Evolutionary conservation across 2,113 vertebrate species (phyloP), one percentile per base, ranked within the genome.

Genomic region (Equus quagga): DNA sequence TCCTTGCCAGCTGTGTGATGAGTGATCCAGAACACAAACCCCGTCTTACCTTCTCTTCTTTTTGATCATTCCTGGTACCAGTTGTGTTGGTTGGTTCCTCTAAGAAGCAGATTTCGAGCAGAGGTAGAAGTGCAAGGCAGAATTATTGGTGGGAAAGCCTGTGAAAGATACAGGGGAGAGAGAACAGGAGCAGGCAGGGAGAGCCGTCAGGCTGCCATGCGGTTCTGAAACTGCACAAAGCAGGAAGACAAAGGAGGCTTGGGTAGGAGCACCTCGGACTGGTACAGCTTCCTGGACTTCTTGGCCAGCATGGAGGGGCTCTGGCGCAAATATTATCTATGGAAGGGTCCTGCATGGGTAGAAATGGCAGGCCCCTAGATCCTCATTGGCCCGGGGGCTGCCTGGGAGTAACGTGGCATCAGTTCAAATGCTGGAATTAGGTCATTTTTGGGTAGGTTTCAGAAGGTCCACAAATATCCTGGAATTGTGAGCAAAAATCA

Each of bases 281-380:
- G 28, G 23, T 13, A 56, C 11, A 23, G 72, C 15, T 3, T 23
- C 51, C 14, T 4, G 58, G 58, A 49, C 6, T 21, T 36, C 67
- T 23, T 41, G 33, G 56, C 18, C 8, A 0, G 17, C 0, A 1
- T 7, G 8, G 67, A 7, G 36, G 28, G 58, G 36, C 15, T 3
- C 28, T 26, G 19, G 58, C 13, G 28, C n/a, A 65, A 90, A 54
- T 54, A 54, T 23, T 54, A 21, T 56, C 60, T 54, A 31, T 1
- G 14, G 14, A 93, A 72, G 41, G 44, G 8, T n/a, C 21, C 72
- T 46, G 21, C 28, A 10, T 13, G 41, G 41, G 36, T 46, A 28
- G 49, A n/a, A 58, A 67, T 46, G 81, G 51, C 31, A 46, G 81
- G 10, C 4, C 13, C 21, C 33, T 7, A 0, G 23, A 36, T 31